These are phyloP conservation scores for Sesia apiformis DNA, from an alignment of 2,888 invertebrate species.

Conservation along the genomic window DNA sequence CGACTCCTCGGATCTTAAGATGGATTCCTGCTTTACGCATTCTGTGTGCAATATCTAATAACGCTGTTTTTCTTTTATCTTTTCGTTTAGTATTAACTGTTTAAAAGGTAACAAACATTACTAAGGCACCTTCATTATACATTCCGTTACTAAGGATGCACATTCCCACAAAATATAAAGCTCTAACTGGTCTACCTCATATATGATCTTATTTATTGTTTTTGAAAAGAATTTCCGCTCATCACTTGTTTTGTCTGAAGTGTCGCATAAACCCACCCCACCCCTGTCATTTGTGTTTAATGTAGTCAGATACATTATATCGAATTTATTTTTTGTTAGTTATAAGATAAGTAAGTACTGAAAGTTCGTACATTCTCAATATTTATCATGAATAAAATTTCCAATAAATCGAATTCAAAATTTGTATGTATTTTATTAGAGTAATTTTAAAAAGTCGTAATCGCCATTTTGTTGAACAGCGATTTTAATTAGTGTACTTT, in stretches of 20 bases:
- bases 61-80: no score
- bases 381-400: no score
- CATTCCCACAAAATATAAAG: background rate
- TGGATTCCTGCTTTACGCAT: constrained; percentile 22
- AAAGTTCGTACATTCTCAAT: no score
- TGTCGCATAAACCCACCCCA: constrained; percentile 61
- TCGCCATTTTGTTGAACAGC: no score
- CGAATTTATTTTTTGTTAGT: constrained; percentile 19
- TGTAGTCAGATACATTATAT: constrained; percentile 16
- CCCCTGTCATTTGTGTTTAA: constrained; percentile 30
- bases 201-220: constrained; percentile 3
- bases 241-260: constrained; percentile 12
- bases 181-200: background rate
- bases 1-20: constrained; percentile 31
- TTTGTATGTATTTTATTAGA: no score
- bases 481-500: no score
- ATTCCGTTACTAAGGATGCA: background rate
- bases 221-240: constrained; percentile 54
- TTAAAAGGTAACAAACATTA: no score
- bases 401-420: no score
- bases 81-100: no score
- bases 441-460: no score
- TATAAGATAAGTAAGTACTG: constrained; percentile 20
- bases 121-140: no score
- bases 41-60: constrained; percentile 17